Conservation (phyloP, 2,888 invertebrate species). For the Apantesis nais region DNA sequence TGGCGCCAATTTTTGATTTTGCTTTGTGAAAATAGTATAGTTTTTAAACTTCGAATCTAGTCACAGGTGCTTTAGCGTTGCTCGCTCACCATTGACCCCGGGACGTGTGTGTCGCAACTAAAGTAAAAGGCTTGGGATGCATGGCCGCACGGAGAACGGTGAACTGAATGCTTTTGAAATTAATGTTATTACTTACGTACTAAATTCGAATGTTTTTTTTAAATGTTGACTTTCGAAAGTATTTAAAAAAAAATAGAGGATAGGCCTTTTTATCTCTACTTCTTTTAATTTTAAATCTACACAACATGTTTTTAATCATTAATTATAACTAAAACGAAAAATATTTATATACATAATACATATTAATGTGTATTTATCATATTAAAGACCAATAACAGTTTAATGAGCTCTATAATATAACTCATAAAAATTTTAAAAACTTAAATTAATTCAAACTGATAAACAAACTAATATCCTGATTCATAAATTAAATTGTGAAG, state of each 20-base stretch:
- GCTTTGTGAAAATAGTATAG: not conserved
- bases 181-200: slow-evolving; percentile 17
- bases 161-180: slow-evolving; percentile 36
- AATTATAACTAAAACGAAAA: not conserved
- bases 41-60: slow-evolving; percentile 15
- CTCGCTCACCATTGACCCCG: slow-evolving; percentile 68
- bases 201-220: slow-evolving; percentile 8
- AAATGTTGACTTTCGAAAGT: not conserved
- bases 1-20: not conserved
- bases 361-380: not conserved
- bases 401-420: no score
- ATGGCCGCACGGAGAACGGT: slow-evolving; percentile 54
- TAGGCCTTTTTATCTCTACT: not conserved
- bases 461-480: no score
- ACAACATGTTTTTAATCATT: not conserved
- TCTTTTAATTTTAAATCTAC: not conserved
- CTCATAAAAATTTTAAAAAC: no score
- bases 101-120: slow-evolving; percentile 54
- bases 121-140: slow-evolving; percentile 65
- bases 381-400: not conserved
- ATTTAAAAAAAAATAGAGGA: not conserved
- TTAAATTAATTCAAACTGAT: no score
- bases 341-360: not conserved
- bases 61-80: slow-evolving; percentile 49
- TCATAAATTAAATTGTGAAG: not conserved